Evolutionary conservation across 2,888 invertebrate species (phyloP), one percentile per base, ranked within the genome.

Genomic region (Pocota personata): DNA sequence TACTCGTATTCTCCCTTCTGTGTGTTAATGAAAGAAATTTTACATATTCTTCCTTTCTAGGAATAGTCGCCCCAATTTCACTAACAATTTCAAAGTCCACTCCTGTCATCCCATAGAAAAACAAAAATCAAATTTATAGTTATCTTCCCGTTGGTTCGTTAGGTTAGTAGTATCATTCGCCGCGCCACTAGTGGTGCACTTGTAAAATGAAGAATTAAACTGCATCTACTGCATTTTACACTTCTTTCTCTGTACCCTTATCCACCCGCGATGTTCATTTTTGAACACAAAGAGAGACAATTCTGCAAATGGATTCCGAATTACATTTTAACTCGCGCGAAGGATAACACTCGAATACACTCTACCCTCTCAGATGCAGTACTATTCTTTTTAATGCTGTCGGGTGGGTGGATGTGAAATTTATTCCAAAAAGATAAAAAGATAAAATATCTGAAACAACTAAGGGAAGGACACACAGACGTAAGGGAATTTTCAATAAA

Each of bases 291-390:
- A 73, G 19, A 35, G 37, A 64, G 62, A 83, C 67, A 83, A 78
- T 79, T 73, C 69, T 69, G 73, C 73, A 83, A 83, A 83, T 83
- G 83, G 78, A 69, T 83, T 83, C 73, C 73, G 79, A 79, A 83
- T 79, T 83, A 73, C 73, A 83, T 79, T 78, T 78, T 79, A 73
- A 67, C 66, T 78, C 82, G 72, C 67, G 57, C 72, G 16, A 55
- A 55, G 82, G 71, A 77, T 50, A 76, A 71, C 62, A 66, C 77
- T 71, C 43, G 57, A 64, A 71, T 55, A 72, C 58, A 27, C 43
- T 40, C 60, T 24, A 66, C 58, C 40, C 40, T 14, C 62, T 76
- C 40, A 52, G 1, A 60, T 37, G 24, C 32, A 35, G 10, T 32
- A 30, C 5, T 4, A 2, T 12, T 35, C 27, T 14, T 35, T 57